Evolutionary conservation across 1,140 invertebrate genomes (phyloP), one percentile per base, ranked within the genome.

Genomic region (Aricia agestis): DNA sequence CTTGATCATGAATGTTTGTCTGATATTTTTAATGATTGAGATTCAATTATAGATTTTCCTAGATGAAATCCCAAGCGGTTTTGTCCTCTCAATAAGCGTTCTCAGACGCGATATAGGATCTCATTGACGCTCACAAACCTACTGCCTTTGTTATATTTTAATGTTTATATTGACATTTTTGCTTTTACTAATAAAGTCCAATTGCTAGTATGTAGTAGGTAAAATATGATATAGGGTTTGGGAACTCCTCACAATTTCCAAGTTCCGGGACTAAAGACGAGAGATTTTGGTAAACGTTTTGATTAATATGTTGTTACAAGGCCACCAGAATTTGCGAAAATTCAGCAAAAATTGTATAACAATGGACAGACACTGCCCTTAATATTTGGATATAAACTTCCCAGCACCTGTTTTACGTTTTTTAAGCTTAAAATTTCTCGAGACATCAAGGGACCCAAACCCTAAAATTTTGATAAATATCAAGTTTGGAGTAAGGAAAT

Each of bases 401-500:
- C 32, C 32, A 36, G 6, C 36, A 36, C 36, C 0, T 36, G 9
- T 9, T 9, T 36, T 2, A 32, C 6, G n/a, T n/a, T n/a, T n/a
- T n/a, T n/a, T n/a, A n/a, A n/a, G n/a, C n/a, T n/a, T n/a, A n/a
- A 25, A 25, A 25, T 25, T 25, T 7, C 36, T 6, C 9, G 36
- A 36, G 36, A 36, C 2, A 6, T 36, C 25, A 25, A 1, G 36
- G 6, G 9, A 36, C 9, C 6, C 9, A 7, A 36, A 6, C 36
- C 36, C 9, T 36, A 61, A 11, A 59, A 31, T 70, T 36, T 52
- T 71, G 15, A 68, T 63, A 42, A 59, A 69, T 70, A 78, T 83
- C 82, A 82, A 85, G 82, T 82, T 85, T 76, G 81, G 83, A 86
- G 82, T 83, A 80, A 82, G 81, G 69, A 57, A 52, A 52, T 70